Evolutionary conservation across 2,888 invertebrate species (phyloP).

Genomic region (Oegoconia quadripuncta): DNA sequence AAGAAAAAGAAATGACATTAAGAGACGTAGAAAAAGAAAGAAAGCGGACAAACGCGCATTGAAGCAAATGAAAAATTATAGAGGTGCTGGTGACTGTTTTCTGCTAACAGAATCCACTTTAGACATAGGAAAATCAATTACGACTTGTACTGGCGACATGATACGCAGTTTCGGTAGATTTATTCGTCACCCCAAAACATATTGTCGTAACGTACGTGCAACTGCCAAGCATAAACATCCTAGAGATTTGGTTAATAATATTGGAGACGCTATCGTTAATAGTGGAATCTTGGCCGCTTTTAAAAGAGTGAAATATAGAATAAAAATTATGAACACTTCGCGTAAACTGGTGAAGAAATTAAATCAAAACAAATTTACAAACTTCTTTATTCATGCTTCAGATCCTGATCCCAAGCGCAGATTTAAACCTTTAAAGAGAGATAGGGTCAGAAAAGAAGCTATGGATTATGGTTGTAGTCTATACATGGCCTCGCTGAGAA

Average conservation of each 20-base stretch:
- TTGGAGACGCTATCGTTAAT: too few relatives aligned
- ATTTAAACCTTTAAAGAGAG: not conserved
- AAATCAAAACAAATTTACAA: too few relatives aligned
- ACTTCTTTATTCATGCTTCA: not conserved
- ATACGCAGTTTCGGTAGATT: not conserved
- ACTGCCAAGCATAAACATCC: too few relatives aligned
- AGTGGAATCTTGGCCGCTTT: not conserved
- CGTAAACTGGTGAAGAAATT: too few relatives aligned
- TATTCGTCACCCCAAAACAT: not conserved
- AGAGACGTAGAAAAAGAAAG: constrained; percentile 3
- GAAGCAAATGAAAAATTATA: not conserved
- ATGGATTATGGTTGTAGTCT: constrained; percentile 34
- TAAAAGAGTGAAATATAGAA: not conserved
- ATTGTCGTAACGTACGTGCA: too few relatives aligned
- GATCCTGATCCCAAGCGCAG: not conserved
- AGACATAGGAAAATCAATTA: not conserved
- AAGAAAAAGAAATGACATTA: not conserved
- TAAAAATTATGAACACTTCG: not conserved
- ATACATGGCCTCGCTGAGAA: constrained; percentile 42
- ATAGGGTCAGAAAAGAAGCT: constrained; percentile 10
- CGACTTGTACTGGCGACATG: not conserved
- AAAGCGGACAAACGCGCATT: constrained; percentile 1
- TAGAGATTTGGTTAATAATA: too few relatives aligned
- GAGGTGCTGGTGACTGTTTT: not conserved
- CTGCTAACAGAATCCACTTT: not conserved